A percentile compares a stretch with the other conserved stretches of the same genome.
These are phyloP conservation scores for Melolontha melolontha DNA, from an alignment of 2,888 invertebrate species.

Conservation along the genomic window DNA sequence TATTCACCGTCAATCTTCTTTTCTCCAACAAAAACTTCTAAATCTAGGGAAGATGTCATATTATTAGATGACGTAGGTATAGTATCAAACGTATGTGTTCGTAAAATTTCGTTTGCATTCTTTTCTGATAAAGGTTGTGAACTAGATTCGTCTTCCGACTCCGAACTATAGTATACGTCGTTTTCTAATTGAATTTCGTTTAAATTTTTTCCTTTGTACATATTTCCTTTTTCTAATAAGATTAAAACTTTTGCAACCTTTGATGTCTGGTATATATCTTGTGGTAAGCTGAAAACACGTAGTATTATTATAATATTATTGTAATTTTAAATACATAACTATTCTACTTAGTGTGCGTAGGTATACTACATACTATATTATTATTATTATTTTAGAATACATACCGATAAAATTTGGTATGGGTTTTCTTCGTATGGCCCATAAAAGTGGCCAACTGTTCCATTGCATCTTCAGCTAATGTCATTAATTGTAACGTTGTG, in stretches of 20 bases:
- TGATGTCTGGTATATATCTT: conserved; percentile 33
- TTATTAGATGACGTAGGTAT: neutral
- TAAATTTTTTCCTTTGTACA: too few relatives aligned
- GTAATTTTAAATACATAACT: conserved; percentile 11
- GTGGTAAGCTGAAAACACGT: conserved; percentile 22
- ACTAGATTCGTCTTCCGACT: conserved; percentile 27
- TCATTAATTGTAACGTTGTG: conserved; percentile 28
- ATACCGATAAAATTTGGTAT: conserved; percentile 32
- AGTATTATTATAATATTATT: conserved; percentile 8
- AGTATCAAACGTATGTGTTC: neutral
- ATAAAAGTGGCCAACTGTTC: conserved; percentile 37
- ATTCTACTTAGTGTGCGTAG: too few relatives aligned
- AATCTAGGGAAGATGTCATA: neutral
- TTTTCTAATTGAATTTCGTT: too few relatives aligned
- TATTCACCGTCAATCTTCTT: too few relatives aligned
- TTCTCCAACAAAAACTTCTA: too few relatives aligned
- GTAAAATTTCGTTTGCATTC: conserved; percentile 1
- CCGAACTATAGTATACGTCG: conserved; percentile 39
- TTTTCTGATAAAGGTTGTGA: conserved; percentile 13
- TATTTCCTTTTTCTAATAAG: conserved; percentile 15
- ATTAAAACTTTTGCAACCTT: conserved; percentile 22
- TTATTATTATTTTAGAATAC: too few relatives aligned
- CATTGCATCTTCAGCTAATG: conserved; percentile 31
- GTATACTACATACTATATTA: too few relatives aligned
- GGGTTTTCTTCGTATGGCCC: conserved; percentile 38